phyloP scores from a whole-genome alignment of 2,888 invertebrate species.

The Dioctria rufipes region DNA sequence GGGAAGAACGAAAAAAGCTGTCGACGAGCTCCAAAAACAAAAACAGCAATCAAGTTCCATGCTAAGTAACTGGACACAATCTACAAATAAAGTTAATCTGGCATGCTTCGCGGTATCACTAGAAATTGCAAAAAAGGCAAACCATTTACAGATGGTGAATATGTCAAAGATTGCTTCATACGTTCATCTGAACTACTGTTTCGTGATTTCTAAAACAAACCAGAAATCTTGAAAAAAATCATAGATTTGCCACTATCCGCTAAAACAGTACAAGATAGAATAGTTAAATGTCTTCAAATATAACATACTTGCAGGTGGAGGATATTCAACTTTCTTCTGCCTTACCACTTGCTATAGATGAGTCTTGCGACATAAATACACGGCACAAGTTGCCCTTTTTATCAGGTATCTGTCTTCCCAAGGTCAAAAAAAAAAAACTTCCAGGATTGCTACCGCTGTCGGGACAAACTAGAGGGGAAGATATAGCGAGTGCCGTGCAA shows the following conservation, averaged over 20 bases:
- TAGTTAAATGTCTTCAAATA: constrained; percentile 60
- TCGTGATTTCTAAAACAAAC: no score
- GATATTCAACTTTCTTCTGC: constrained; percentile 63
- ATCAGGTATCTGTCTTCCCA: constrained; percentile 4
- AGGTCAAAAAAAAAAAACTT: constrained; percentile 7
- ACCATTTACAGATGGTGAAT: no score
- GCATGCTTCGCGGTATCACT: constrained; percentile 8
- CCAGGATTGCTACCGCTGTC: no score
- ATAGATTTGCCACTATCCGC: not conserved
- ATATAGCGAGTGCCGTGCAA: constrained; percentile 3
- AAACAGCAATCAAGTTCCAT: constrained; percentile 60
- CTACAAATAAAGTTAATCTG: constrained; percentile 61
- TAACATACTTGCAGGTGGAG: no score
- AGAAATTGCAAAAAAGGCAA: no score
- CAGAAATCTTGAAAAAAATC: no score
- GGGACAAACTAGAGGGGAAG: constrained; percentile 7
- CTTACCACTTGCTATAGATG: constrained; percentile 62
- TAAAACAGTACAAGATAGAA: constrained; percentile 25
- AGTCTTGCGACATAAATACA: constrained; percentile 61
- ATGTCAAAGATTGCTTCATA: constrained; percentile 17
- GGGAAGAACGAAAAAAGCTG: constrained; percentile 60
- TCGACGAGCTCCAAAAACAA: constrained; percentile 57
- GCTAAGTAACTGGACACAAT: constrained; percentile 61
- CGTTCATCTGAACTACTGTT: constrained; percentile 53
- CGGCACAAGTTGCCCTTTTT: constrained; percentile 55